Evolutionary conservation across 2,113 vertebrate genomes (phyloP).

Genomic region (Chlorodrepanis virens): DNA sequence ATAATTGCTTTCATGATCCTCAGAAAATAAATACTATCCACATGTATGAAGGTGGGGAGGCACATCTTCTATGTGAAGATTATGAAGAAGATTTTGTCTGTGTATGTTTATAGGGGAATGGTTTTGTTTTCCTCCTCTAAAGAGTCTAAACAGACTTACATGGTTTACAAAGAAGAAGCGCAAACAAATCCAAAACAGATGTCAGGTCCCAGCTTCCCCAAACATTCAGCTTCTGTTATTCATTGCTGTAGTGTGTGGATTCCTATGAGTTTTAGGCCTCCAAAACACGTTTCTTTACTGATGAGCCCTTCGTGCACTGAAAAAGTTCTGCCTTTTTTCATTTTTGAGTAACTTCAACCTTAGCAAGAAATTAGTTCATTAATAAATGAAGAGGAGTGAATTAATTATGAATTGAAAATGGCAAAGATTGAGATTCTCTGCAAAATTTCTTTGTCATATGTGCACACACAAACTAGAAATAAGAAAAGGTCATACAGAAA

Average conservation of each 20-base stretch:
- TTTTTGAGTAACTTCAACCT: not conserved
- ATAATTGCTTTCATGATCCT: not conserved
- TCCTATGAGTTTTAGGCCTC: not conserved
- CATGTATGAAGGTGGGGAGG: not conserved
- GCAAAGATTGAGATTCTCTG: not conserved
- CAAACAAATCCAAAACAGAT: not conserved
- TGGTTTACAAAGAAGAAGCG: not conserved
- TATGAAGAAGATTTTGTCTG: not conserved
- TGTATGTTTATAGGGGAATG: not conserved
- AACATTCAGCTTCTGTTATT: not conserved
- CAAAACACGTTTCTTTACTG: not conserved
- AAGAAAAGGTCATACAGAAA: not conserved
- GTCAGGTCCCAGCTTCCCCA: not conserved
- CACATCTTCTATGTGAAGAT: not conserved
- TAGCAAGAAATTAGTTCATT: slow-evolving; percentile 35
- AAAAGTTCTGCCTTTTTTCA: not conserved
- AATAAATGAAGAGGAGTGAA: slow-evolving; percentile 33
- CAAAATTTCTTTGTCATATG: not conserved
- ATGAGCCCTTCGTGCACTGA: not conserved
- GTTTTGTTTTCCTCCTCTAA: not conserved
- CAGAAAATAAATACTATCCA: not conserved
- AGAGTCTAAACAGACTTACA: not conserved
- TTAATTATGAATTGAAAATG: slow-evolving; percentile 21
- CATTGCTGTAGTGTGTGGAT: not conserved
- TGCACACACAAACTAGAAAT: not conserved